Base-by-base conservation (phyloP, 2,888 invertebrate genomes). In the Hypomecis atomaria region DNA sequence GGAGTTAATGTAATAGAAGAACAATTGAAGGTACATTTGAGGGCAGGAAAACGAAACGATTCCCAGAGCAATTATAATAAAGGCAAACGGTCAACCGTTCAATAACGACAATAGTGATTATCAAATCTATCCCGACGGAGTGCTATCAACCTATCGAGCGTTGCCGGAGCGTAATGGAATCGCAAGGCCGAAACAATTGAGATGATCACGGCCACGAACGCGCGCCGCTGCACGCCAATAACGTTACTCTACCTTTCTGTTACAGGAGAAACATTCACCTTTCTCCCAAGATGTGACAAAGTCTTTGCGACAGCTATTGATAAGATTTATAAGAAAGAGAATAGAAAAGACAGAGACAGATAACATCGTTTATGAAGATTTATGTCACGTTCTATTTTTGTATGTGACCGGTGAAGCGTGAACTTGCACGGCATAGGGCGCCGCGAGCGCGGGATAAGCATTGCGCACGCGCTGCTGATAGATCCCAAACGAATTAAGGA, bases 361-460 rank as follows among this genome's bases (percentile, higher is more conserved):
- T 87, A 88, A 86, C 83, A 78, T 84, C 85, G 86, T 88, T 88
- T 88, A 90, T 88, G 89, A 85, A 87, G 86, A 90, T 90, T 89
- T 87, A 89, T 90, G 90, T 90, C 90, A 89, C 84, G 84, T 72
- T 87, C 87, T 90, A 90, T 90, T 89, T 90, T 79, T 70, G 85
- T 83, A 82, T 71, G 75, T 78, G 81, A 76, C 78, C 78, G 83
- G 77, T 81, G 77, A 78, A 80, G 82, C 84, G 79, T 88, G 86
- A 86, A 87, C 86, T 87, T 87, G 86, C 74, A 75, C 78, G 77
- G 70, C 63, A 80, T 84, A 80, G 83, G 81, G 85, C 83, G 81
- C 79, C 64, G 77, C 80, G 81, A 77, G 75, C 78, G 77, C 73
- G 43, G 66, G 43, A 64, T 50, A 50, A 59, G 50, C 48, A 42